These are phyloP conservation scores for Dasyornis broadbenti DNA, from an alignment of 2,113 vertebrate species.

Conservation along the genomic window DNA sequence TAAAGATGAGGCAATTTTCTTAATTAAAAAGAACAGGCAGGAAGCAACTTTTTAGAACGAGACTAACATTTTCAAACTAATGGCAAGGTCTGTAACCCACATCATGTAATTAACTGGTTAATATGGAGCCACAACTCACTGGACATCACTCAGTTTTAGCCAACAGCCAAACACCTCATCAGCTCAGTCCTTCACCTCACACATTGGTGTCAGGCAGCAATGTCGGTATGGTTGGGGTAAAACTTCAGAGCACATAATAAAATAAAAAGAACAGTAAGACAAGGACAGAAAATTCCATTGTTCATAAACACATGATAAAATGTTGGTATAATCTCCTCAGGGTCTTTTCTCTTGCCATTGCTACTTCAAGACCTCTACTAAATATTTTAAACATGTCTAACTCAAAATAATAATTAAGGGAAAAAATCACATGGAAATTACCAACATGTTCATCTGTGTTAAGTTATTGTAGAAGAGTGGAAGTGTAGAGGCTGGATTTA, in stretches of 20 bases:
- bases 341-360: conserved; percentile 23
- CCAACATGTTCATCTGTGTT: conserved; percentile 37
- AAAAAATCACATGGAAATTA: conserved; percentile 55
- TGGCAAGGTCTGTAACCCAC: neutral
- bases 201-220: rapidly evolving
- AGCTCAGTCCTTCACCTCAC: neutral
- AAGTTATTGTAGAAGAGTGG: conserved; percentile 42
- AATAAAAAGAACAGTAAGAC: neutral
- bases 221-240: neutral
- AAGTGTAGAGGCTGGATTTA: conserved; percentile 39
- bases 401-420: conserved; percentile 51
- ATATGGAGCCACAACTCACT: neutral
- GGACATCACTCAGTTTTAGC: neutral
- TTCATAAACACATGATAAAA: neutral
- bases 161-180: neutral
- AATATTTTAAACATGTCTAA: conserved; percentile 53
- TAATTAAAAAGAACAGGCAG: neutral
- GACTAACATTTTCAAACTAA: neutral
- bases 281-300: neutral
- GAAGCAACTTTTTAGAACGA: neutral
- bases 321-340: neutral
- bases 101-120: neutral
- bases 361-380: conserved; percentile 47
- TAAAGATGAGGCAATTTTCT: neutral
- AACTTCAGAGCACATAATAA: rapidly evolving